Evolutionary conservation across 2,888 invertebrate species (phyloP), one percentile per base, ranked within the genome.

Genomic region (Drosophila algonquin): DNA sequence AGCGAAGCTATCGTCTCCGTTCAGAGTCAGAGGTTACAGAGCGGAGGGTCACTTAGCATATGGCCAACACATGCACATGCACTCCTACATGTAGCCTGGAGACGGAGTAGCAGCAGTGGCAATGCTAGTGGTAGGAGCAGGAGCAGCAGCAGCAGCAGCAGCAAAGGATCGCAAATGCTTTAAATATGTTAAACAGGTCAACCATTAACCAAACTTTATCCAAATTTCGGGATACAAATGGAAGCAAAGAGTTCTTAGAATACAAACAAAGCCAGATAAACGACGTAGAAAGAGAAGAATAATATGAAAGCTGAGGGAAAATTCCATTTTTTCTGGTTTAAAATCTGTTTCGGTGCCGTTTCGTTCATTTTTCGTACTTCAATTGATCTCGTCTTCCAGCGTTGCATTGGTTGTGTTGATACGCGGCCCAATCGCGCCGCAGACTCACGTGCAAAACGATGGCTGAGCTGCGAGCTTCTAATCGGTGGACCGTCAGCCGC

Each of bases 41-140:
- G 24, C 47, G 27, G 50, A 30, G 50, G 70, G 76, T 64, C 57
- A 75, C 70, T 88, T 83, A 88, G 71, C 81, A 84, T 79, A 80
- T 81, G 55, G 46, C 48, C 48, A 75, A 72, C 86, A 82, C 62
- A 82, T 80, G 81, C 86, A 82, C 59, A 80, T 80, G 81, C 65
- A 52, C 68, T 68, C 54, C 45, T 63, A 40, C 14, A 14, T 6
- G 5, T 35, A 12, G 27, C 27, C 0, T 12, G 10, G 69, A 57
- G 54, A 48, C 18, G 18, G 18, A 30, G 27, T 30, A 16, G 62
- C 55, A 72, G 59, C 61, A 30, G 45, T 45, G 60, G 63, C 30
- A 18, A 18, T 18, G 18, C 18, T 18, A 18, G 18, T 18, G 18
- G 18, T 18, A 30, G 30, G 1, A 24, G 35, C 40, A 40, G 14